These are phyloP conservation scores for Subacronicta megacephala DNA, from an alignment of 2,888 invertebrate genomes.

Conservation along the genomic window DNA sequence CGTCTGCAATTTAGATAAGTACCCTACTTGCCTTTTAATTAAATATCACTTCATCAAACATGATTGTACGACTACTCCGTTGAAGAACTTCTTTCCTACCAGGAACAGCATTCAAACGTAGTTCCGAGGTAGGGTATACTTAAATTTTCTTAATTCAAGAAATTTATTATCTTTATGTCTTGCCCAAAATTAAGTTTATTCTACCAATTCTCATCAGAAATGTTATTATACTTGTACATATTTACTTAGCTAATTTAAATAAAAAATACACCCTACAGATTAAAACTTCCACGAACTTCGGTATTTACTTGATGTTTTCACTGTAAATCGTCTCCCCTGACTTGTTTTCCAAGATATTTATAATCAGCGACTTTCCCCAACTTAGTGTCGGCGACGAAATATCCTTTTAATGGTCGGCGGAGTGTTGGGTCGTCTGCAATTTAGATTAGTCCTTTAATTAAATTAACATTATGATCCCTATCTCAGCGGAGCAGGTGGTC, in stretches of 20 bases:
- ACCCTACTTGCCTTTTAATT: conserved; percentile 74
- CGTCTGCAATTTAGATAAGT: conserved; percentile 82
- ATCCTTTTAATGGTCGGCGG: conserved; percentile 87
- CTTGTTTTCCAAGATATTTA: conserved; percentile 84
- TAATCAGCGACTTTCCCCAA: conserved; percentile 84
- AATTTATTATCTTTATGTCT: conserved; percentile 26
- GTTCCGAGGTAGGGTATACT: conserved; percentile 3
- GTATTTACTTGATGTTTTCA: conserved; percentile 72
- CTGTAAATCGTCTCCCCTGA: conserved; percentile 70
- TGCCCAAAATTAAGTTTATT: conserved; percentile 34
- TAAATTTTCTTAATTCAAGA: conserved; percentile 15
- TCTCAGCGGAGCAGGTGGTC: conserved; percentile 86
- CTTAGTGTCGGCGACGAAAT: conserved; percentile 85
- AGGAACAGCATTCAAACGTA: conserved; percentile 27
- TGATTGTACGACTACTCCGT: conserved; percentile 41
- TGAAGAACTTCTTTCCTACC: conserved; percentile 17
- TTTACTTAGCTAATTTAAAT: conserved; percentile 49
- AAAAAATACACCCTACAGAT: conserved; percentile 48
- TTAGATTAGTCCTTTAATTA: conserved; percentile 90
- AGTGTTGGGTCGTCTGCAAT: conserved; percentile 89
- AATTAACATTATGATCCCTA: conserved; percentile 90
- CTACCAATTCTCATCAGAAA: conserved; percentile 37
- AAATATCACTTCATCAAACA: conserved; percentile 64
- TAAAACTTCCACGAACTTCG: conserved; percentile 62
- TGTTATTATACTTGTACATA: conserved; percentile 47